phyloP scores from a whole-genome alignment of 64 coral and sea anemone species.

The Porites lutea region DNA sequence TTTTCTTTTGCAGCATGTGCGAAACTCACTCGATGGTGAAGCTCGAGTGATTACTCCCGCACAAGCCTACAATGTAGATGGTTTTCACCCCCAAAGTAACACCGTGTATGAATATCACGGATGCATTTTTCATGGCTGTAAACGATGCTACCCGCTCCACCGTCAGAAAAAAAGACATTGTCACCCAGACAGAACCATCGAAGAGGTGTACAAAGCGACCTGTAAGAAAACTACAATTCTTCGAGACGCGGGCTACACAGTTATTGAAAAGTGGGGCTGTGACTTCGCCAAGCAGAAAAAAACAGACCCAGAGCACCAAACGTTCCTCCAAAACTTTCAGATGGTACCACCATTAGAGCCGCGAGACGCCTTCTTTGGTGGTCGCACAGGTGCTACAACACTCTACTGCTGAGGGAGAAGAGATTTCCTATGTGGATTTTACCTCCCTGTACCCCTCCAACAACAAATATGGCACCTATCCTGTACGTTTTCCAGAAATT shows the following conservation, averaged over 20 bases:
- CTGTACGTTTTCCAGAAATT: neutral
- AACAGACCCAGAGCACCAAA: neutral
- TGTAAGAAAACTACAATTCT: neutral
- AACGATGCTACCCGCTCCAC: neutral
- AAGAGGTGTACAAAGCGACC: neutral
- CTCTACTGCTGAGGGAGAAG: neutral
- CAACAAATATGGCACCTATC: neutral
- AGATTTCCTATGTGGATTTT: neutral
- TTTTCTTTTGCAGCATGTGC: neutral
- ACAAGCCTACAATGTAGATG: constrained; percentile 9
- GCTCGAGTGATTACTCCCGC: rapidly evolving
- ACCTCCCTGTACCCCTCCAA: neutral
- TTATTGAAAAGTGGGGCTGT: constrained; percentile 11
- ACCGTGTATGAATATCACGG: constrained; percentile 20
- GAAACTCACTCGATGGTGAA: neutral
- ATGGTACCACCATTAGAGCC: neutral
- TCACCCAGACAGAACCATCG: neutral
- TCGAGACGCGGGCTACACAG: neutral
- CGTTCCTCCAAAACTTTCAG: neutral
- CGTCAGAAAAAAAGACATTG: no score
- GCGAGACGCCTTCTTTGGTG: constrained; percentile 6
- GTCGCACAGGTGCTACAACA: neutral
- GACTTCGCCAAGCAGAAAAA: neutral
- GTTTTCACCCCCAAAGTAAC: neutral
- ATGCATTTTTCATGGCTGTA: neutral